Conservation (phyloP, 2,797 vertebrate species). For the Todus mexicanus region DNA sequence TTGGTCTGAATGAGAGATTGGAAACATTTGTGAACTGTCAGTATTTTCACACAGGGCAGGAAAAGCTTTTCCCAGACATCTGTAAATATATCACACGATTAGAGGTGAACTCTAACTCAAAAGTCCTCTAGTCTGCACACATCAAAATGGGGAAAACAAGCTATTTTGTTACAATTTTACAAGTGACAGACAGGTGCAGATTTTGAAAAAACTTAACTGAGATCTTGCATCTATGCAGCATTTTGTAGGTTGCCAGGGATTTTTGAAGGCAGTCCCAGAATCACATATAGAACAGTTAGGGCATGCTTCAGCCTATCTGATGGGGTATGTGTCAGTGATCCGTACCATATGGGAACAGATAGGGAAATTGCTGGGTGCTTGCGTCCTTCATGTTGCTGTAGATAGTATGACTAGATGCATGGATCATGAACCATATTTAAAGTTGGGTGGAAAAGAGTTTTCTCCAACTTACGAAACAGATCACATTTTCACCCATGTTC, state of each 20-base stretch:
- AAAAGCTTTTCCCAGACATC: not conserved
- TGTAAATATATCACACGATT: not conserved
- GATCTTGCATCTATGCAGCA: not conserved
- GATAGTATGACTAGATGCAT: not conserved
- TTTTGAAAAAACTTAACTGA: not conserved
- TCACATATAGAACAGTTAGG: not conserved
- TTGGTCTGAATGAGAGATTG: not conserved
- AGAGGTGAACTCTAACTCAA: not conserved
- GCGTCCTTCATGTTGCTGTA: not conserved
- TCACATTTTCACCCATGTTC: not conserved
- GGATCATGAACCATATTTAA: not conserved
- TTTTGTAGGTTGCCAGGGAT: not conserved
- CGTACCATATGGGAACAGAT: not conserved
- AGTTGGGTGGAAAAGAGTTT: not conserved
- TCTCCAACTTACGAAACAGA: not conserved
- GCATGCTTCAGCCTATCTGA: not conserved
- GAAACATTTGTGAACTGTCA: not conserved
- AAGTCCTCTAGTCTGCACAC: not conserved
- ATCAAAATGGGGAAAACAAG: not conserved
- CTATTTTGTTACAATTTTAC: not conserved
- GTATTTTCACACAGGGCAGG: not conserved
- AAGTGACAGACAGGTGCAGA: not conserved
- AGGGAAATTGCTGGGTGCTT: not conserved
- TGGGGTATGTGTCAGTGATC: not conserved
- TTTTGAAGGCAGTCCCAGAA: not conserved